Evolutionary conservation across 2,113 vertebrate species (phyloP).

Genomic region (Todiramphus saurophagus): DNA sequence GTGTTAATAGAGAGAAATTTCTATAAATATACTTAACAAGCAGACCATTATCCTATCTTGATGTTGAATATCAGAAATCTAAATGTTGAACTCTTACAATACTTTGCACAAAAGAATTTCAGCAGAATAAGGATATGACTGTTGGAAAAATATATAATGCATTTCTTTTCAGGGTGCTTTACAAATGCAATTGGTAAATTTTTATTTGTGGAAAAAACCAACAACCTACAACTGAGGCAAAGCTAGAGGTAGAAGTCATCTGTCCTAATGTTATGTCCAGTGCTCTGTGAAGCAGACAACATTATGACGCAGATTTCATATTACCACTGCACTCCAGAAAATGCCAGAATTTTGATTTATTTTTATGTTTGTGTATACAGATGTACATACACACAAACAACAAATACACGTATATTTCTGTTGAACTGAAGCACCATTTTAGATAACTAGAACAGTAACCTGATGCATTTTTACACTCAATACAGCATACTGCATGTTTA

Average conservation of each 20-base stretch:
- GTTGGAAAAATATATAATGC: fast-evolving
- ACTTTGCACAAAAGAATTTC: not conserved
- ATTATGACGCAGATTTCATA: fast-evolving
- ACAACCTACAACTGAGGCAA: not conserved
- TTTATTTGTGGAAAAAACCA: not conserved
- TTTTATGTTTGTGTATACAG: fast-evolving
- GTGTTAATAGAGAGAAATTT: not conserved
- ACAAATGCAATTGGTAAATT: not conserved
- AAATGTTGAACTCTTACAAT: not conserved
- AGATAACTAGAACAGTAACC: not conserved
- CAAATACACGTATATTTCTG: not conserved
- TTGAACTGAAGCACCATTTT: not conserved
- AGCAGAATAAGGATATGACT: not conserved
- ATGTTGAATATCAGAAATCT: not conserved
- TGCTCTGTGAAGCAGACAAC: not conserved
- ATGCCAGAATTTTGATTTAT: not conserved
- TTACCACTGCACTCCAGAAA: not conserved
- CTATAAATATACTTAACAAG: not conserved
- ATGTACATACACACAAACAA: too few species aligned
- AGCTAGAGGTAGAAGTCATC: not conserved
- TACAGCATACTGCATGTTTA: not conserved
- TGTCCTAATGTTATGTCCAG: not conserved
- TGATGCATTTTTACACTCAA: not conserved
- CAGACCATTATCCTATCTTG: not conserved
- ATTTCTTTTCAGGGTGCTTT: not conserved